Evolutionary conservation across 2,113 vertebrate species (phyloP).

Genomic region (Nicator chloris): DNA sequence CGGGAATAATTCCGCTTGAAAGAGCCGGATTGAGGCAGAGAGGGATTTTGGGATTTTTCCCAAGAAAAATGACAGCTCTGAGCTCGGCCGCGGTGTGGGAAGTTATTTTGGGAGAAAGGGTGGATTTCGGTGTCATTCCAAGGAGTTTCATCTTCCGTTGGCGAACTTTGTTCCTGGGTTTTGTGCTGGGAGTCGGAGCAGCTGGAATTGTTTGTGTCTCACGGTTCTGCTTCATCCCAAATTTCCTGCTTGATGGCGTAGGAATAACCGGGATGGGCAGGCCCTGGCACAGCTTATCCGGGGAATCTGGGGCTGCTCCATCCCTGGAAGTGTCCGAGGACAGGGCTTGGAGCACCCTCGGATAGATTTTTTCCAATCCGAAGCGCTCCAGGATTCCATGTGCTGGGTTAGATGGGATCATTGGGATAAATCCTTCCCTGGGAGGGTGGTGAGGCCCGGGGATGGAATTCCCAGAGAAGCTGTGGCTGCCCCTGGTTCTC

Average conservation of each 20-base stretch:
- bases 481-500: background rate
- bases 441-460: rapidly evolving
- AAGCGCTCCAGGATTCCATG: background rate
- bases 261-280: background rate
- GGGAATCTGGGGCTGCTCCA: background rate
- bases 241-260: background rate
- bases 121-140: background rate
- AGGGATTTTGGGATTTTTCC: background rate
- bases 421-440: background rate
- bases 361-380: background rate
- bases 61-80: background rate
- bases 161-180: background rate
- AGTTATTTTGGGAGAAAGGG: background rate
- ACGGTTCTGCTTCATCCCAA: rapidly evolving
- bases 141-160: background rate
- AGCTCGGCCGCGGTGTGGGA: background rate
- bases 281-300: background rate
- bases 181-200: background rate
- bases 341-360: background rate
- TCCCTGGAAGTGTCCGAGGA: background rate
- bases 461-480: background rate
- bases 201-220: background rate
- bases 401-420: background rate
- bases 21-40: background rate
- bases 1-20: background rate